Base-by-base conservation (phyloP, 1,140 invertebrate species). In the Ostrea denselamellosa region DNA sequence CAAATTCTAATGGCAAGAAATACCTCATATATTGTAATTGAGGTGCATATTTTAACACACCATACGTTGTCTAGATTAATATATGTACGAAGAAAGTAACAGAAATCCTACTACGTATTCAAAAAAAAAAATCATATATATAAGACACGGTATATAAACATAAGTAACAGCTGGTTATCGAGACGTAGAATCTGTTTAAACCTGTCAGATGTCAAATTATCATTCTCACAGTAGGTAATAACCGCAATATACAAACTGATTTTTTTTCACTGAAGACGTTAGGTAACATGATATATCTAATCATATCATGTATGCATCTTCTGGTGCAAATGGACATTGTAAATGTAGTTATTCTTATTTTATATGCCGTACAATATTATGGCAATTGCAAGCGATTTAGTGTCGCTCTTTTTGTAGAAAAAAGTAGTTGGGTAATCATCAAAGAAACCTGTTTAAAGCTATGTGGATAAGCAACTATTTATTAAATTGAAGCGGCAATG, bases 1-100 rank as follows among this genome's bases (percentile, higher is more conserved):
- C 22, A 77, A 77, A 77, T 71, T 19, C 14, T 2, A 62, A 62
- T 7, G n/a, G 34, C 68, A 25, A 34, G 28, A 25, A 34, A 77
- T 77, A 25, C 4, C 68, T 77, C 68, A 34, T 77, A 77, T 28
- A 77, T 77, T 77, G 34, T 77, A 8, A 77, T 25, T 77, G 68
- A 12, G 25, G 25, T 34, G 25, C 68, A 34, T 34, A 34, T 34
- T 77, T 77, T 77, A 77, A 77, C 68, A 77, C 68, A 77, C 10
- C 34, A 44, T 44, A 44, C 14, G 68, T 34, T 77, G 25, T 77
- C 68, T 28, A 28, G 28, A 77, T 5, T 34, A 12, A 28, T 22
- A 77, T 34, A 77, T 28, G 25, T 77, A 77, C 22, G 14, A 77
- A 14, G 28, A 34, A 77, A 34, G 68, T 34, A 77, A 77, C 14